These are phyloP conservation scores for Tetragnatha versicolor DNA, from an alignment of 1,140 invertebrate species.

Conservation along the genomic window DNA sequence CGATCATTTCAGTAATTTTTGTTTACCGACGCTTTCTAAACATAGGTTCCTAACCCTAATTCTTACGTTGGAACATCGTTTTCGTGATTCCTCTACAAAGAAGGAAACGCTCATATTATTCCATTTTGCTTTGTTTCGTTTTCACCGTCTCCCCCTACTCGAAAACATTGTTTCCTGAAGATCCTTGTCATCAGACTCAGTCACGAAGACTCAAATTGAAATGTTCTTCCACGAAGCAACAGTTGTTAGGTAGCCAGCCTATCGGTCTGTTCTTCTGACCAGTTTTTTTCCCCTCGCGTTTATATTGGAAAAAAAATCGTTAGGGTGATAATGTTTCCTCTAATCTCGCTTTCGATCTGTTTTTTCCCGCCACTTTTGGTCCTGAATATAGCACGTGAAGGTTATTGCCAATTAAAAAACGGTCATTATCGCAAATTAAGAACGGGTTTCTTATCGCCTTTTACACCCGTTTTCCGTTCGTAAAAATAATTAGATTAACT, in stretches of 20 bases:
- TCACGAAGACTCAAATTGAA: conserved; percentile 28
- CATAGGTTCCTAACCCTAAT: conserved; percentile 22
- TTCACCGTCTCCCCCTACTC: no score
- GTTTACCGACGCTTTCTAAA: conserved; percentile 23
- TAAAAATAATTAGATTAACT: conserved; percentile 27
- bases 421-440: not conserved
- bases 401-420: conserved; percentile 13
- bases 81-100: conserved; percentile 22
- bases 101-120: conserved; percentile 36
- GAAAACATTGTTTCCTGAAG: conserved; percentile 12
- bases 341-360: no score
- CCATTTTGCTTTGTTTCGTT: not conserved
- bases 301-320: not conserved
- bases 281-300: not conserved
- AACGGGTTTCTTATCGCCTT: not conserved
- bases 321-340: no score
- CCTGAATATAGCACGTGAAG: not conserved
- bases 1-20: conserved; percentile 14
- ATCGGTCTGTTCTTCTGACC: not conserved
- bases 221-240: not conserved
- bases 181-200: conserved; percentile 23
- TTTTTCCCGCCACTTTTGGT: not conserved
- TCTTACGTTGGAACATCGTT: conserved; percentile 9
- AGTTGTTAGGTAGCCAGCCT: not conserved
- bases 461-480: not conserved